Percentiles rank a stretch among this genome's conserved stretches.
These are phyloP conservation scores for Noctua janthina DNA, from an alignment of 2,888 invertebrate genomes.

Conservation along the genomic window DNA sequence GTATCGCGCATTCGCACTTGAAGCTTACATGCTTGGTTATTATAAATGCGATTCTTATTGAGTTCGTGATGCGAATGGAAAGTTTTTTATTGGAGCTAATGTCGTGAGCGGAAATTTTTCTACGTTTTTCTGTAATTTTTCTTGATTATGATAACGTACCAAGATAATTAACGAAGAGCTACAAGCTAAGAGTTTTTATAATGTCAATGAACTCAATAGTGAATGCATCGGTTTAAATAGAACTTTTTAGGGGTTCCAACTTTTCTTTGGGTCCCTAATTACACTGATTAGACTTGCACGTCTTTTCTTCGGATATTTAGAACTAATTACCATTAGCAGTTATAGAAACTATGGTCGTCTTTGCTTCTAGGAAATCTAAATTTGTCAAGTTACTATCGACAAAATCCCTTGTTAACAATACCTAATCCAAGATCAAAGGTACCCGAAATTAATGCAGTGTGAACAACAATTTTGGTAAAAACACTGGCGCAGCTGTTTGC, in stretches of 20 bases:
- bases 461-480: constrained; percentile 68
- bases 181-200: background rate
- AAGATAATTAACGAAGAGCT: background rate
- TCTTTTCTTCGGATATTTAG: background rate
- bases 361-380: background rate
- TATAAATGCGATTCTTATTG: constrained; percentile 80
- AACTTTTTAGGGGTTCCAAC: background rate
- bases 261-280: background rate
- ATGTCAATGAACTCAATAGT: background rate
- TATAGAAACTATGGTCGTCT: background rate
- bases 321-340: background rate
- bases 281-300: background rate
- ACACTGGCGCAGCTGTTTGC: constrained; percentile 77
- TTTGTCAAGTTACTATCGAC: background rate
- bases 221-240: background rate
- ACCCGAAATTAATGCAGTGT: constrained; percentile 71
- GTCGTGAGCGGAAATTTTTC: background rate
- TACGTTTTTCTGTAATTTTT: background rate
- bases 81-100: constrained; percentile 59
- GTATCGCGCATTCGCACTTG: constrained; percentile 73
- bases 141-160: background rate
- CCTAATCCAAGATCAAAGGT: constrained; percentile 32
- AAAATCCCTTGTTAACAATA: background rate
- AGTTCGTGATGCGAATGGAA: constrained; percentile 73
- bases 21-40: constrained; percentile 77